These are phyloP conservation scores for Caenorhabditis sinica DNA, from an alignment of 2,888 invertebrate species.

Conservation along the genomic window DNA sequence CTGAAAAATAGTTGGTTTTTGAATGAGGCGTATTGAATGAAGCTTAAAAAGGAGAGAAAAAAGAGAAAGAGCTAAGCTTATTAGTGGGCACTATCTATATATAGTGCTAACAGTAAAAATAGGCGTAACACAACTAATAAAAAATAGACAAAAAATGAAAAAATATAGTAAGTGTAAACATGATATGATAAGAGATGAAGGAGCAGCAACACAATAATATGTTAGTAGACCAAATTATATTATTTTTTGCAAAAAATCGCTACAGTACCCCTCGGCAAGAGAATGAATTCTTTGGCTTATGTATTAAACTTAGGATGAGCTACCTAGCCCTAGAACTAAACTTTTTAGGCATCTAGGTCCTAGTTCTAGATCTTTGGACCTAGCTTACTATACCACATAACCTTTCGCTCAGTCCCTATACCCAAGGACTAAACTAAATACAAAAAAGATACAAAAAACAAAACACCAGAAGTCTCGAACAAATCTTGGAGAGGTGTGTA, in stretches of 20 bases:
- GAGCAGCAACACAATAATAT: slow-evolving; percentile 4
- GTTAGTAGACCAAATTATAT: slow-evolving; percentile 21
- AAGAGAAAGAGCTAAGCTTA: not conserved
- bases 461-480: slow-evolving; percentile 1
- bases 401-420: too few relatives aligned
- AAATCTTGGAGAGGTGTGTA: slow-evolving; percentile 19
- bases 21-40: too few relatives aligned
- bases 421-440: not conserved
- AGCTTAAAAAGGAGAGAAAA: not conserved
- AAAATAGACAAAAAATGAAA: not conserved
- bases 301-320: too few relatives aligned
- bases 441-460: slow-evolving; percentile 1
- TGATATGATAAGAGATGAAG: slow-evolving; percentile 18
- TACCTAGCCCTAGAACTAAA: too few relatives aligned
- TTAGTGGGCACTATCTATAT: not conserved
- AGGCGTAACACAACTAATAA: slow-evolving; percentile 34
- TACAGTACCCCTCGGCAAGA: too few relatives aligned
- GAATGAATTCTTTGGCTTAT: too few relatives aligned
- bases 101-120: not conserved
- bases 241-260: not conserved
- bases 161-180: slow-evolving; percentile 48
- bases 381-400: too few relatives aligned
- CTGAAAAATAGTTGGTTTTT: too few relatives aligned
- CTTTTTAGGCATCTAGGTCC: too few relatives aligned
- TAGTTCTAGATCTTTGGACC: too few relatives aligned